Evolutionary conservation across 2,797 vertebrate genomes (phyloP).

Genomic region (Acanthurus lineatus): DNA sequence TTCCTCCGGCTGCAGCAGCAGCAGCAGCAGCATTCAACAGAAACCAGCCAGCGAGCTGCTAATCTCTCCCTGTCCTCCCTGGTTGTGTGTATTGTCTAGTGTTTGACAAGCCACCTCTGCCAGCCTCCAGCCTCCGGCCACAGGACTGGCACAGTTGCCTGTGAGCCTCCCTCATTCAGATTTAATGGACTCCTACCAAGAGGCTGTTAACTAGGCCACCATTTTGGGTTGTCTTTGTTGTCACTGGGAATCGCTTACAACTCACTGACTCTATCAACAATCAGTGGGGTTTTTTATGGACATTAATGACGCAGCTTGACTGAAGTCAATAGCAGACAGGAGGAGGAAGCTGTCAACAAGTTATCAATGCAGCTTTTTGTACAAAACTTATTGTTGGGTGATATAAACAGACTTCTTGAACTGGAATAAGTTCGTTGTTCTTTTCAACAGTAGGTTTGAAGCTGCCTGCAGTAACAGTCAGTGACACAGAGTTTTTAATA

Average conservation of each 20-base stretch:
- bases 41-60: constrained; percentile 56
- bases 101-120: constrained; percentile 66
- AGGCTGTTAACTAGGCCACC: constrained; percentile 43
- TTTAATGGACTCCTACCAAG: constrained; percentile 58
- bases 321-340: constrained; percentile 9
- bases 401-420: background rate
- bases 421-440: constrained; percentile 1
- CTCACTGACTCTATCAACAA: constrained; percentile 35
- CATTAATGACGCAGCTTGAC: constrained; percentile 22
- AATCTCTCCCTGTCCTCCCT: constrained; percentile 65
- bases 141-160: constrained; percentile 48
- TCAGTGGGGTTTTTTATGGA: background rate
- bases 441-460: constrained; percentile 14
- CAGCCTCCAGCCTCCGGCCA: constrained; percentile 55
- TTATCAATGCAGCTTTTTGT: background rate
- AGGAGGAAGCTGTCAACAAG: background rate
- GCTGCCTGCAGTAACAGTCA: background rate
- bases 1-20: constrained; percentile 10
- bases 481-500: constrained; percentile 29
- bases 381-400: background rate
- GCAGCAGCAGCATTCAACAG: constrained; percentile 34
- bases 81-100: constrained; percentile 62
- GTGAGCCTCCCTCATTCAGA: constrained; percentile 45
- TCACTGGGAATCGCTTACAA: constrained; percentile 42
- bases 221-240: constrained; percentile 50